A percentile compares a stretch with the other conserved stretches of the same genome.
Evolutionary conservation across 1,140 invertebrate genomes (phyloP).

Genomic region (Drosophila serrata): DNA sequence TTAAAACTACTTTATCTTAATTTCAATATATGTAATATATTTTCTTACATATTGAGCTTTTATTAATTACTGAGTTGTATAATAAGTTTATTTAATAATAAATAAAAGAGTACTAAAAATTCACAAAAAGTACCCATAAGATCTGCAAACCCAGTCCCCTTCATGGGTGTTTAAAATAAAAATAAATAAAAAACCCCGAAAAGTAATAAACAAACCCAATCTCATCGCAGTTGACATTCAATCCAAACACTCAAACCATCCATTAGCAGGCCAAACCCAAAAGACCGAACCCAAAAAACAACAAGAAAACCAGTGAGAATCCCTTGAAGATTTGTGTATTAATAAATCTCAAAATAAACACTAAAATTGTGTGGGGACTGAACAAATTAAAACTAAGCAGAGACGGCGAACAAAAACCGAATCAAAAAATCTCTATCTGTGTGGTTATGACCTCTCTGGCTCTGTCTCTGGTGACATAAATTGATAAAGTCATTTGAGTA

Average conservation of each 20-base stretch:
- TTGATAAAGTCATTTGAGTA: constrained; percentile 66
- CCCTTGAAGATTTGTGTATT: constrained; percentile 9
- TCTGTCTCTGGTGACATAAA: constrained; percentile 61
- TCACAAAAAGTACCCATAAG: background rate
- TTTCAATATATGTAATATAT: background rate
- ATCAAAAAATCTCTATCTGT: constrained; percentile 30
- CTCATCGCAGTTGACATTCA: constrained; percentile 23
- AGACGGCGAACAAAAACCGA: constrained; percentile 8
- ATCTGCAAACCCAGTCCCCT: constrained; percentile 3
- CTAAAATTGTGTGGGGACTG: background rate
- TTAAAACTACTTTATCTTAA: too few species aligned
- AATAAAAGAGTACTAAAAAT: background rate
- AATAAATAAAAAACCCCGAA: background rate
- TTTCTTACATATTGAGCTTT: too few species aligned
- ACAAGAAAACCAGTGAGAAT: constrained; percentile 10
- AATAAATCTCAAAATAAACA: constrained; percentile 23
- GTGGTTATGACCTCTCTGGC: constrained; percentile 46
- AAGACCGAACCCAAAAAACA: constrained; percentile 17
- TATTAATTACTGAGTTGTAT: background rate
- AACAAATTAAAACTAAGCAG: constrained; percentile 62
- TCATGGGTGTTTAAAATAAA: constrained; percentile 11
- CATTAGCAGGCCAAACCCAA: constrained; percentile 24
- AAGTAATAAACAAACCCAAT: constrained; percentile 9
- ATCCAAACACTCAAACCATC: constrained; percentile 24
- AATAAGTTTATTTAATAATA: background rate